Evolutionary conservation across 2,888 invertebrate genomes (phyloP), one percentile per base, ranked within the genome.

Genomic region (Acrobasis repandana): DNA sequence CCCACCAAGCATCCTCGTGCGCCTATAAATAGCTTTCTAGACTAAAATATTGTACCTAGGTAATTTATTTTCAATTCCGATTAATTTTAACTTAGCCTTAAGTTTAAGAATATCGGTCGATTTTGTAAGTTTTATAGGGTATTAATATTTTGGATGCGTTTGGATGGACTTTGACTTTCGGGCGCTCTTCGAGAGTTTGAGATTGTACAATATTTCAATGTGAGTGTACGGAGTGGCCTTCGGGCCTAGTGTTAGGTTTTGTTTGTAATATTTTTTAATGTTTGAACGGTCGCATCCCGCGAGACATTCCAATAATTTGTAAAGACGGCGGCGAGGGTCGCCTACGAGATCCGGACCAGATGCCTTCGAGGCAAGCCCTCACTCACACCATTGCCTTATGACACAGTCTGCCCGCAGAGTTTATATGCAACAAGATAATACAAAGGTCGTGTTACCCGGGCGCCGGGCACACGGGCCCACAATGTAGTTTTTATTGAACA

Each of bases 51-150:
- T 92, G 91, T 93, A 93, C 92, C 92, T 93, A 93, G 93, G 90
- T 93, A 93, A 93, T 93, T 93, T 93, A 93, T 93, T 93, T 92
- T 90, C 86, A 92, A 93, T 93, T 93, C 92, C 93, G 92, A 85
- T 92, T 92, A 92, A 90, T 92, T 90, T 90, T 91, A 91, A 91
- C 83, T 88, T 92, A 92, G 92, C 68, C 68, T 83, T 90, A 92
- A 91, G 90, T 90, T 90, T 88, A 88, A 85, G 81, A 83, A 74
- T 89, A 91, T 88, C 90, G 88, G 82, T 86, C 86, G 90, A 83
- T 92, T 92, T 93, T 93, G 91, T 93, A 93, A 92, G 93, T 92
- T 93, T 92, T 92, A 90, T 93, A 92, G 91, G 90, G 88, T 90
- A 88, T 84, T 83, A 74, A 79, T 74, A 69, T 84, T 83, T 86